These are phyloP conservation scores for Parthenolecanium corni DNA, from an alignment of 2,888 invertebrate genomes.

Conservation along the genomic window DNA sequence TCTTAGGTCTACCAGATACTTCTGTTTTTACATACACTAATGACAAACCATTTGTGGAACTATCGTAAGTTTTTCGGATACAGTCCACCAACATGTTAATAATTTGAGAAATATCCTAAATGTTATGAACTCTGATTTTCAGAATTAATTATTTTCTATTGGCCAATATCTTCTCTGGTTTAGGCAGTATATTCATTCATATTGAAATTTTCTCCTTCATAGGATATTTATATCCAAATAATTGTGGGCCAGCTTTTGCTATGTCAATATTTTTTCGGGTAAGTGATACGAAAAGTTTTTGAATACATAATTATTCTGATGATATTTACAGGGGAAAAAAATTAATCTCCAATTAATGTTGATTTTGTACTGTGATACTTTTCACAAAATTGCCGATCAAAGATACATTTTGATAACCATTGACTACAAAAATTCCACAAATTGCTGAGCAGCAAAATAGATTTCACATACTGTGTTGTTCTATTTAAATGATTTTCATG, in stretches of 20 bases:
- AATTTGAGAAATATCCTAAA: background rate
- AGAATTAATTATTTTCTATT: slow-evolving; percentile 59
- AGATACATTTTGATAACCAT: no score
- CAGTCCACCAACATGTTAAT: no score
- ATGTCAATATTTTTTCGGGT: slow-evolving; percentile 92
- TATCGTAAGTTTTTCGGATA: slow-evolving; percentile 17
- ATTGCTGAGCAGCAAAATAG: no score
- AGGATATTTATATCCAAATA: slow-evolving; percentile 72
- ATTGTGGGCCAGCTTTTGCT: slow-evolving; percentile 91
- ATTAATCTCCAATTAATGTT: no score
- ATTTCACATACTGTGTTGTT: no score
- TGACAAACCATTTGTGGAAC: slow-evolving; percentile 43
- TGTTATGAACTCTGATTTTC: slow-evolving; percentile 28
- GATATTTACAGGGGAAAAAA: no score
- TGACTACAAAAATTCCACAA: no score
- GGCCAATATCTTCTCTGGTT: slow-evolving; percentile 81
- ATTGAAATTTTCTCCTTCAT: slow-evolving; percentile 89
- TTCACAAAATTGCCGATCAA: background rate
- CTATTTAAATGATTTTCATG: no score
- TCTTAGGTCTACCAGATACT: slow-evolving; percentile 13
- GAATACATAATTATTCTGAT: background rate
- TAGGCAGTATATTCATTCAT: slow-evolving; percentile 93
- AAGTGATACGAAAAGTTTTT: no score
- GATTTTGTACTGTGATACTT: no score
- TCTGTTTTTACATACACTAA: slow-evolving; percentile 7